A percentile compares a stretch with the other conserved stretches of the same genome.
Conservation (phyloP, 1,140 invertebrate genomes). For the Brachionus calyciflorus region DNA sequence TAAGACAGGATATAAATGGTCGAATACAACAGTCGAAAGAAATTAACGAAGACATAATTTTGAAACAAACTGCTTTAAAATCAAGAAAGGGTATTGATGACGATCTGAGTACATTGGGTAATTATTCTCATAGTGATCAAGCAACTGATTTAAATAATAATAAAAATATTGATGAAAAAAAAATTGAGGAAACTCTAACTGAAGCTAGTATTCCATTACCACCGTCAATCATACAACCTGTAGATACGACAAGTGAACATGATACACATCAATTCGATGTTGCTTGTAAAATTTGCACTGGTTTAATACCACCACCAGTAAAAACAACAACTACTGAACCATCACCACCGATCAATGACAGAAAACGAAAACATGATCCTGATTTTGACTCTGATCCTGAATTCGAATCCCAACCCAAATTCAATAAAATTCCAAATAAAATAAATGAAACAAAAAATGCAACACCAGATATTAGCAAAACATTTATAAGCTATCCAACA, state of each 20-base stretch:
- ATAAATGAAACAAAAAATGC: neutral
- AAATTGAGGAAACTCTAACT: neutral
- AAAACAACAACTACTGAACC: neutral
- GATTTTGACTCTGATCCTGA: slow-evolving; percentile 18
- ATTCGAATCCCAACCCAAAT: neutral
- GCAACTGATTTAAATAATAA: slow-evolving; percentile 15
- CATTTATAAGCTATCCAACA: too few relatives aligned
- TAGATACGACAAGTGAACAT: neutral
- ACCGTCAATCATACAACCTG: neutral
- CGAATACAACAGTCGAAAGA: neutral
- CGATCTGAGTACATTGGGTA: neutral
- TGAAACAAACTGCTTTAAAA: neutral
- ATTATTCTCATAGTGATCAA: neutral
- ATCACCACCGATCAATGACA: neutral
- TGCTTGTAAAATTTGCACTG: neutral
- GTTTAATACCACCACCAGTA: neutral
- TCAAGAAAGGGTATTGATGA: neutral
- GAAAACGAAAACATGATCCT: slow-evolving; percentile 27
- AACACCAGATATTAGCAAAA: neutral
- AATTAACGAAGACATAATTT: neutral
- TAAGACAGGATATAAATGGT: neutral
- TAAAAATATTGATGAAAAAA: neutral
- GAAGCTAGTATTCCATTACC: neutral
- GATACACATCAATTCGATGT: neutral
- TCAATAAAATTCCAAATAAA: neutral